Evolutionary conservation across 2,113 vertebrate species (phyloP), one percentile per base, ranked within the genome.

Genomic region (Mustela nigripes): DNA sequence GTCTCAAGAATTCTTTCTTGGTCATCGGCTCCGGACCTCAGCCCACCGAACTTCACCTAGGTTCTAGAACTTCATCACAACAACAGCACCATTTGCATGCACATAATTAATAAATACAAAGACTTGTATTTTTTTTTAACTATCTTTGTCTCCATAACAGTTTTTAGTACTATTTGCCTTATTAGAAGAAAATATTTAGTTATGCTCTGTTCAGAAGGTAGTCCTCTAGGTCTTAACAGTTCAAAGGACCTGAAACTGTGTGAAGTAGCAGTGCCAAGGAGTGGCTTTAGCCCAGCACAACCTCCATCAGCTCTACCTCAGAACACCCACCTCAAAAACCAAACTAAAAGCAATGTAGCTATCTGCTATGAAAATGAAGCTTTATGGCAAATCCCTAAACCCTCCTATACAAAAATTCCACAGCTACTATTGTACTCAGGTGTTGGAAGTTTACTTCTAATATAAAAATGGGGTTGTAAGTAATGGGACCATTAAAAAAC

Each of bases 51-150:
- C 42, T 5, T 42, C 42, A 42, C 42, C 42, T 42, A 42, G 42
- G 42, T 42, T 42, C 42, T 42, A 42, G 42, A 42, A 42, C 42
- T 42, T 42, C 42, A 42, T 42, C 4, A 76, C 11, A 87, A 96
- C 24, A 87, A 28, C 60, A 87, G 94, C 39, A 91, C 6, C 12
- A 79, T 91, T 56, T 94, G 22, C 21, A 95, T 48, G 88, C 22
- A 81, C 2, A 88, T 36, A 95, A 84, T n/a, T 88, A 84, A 92
- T 28, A 4, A 92, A 62, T 1, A 84, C 65, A 87, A 93, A 82
- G 73, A 79, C 14, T 39, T 11, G 45, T 19, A 31, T 33, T 90
- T 90, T 96, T 42, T 71, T 15, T 84, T 76, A 65, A 33, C 58
- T 84, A 62, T 7, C 69, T 93, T 56, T 87, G 26, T 81, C 4